Evolutionary conservation across 2,888 invertebrate species (phyloP).

Genomic region (Leptinotarsa juncta): DNA sequence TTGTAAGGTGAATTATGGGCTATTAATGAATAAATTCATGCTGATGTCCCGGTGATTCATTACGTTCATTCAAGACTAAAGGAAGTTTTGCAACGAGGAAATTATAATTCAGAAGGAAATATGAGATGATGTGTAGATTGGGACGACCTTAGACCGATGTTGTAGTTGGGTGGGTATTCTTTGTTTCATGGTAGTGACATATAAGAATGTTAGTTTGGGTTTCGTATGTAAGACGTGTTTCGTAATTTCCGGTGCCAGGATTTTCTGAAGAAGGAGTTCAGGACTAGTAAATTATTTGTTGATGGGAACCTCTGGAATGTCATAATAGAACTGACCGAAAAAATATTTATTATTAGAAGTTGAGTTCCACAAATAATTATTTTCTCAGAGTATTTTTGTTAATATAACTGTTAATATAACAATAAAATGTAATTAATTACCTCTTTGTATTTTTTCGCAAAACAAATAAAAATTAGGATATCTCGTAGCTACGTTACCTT

Average conservation of each 20-base stretch:
- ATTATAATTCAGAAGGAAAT: slow-evolving; percentile 19
- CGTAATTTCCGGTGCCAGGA: not conserved
- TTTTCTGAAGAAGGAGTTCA: too few relatives aligned
- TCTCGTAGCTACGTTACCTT: too few relatives aligned
- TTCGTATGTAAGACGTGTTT: not conserved
- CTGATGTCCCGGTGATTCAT: slow-evolving; percentile 10
- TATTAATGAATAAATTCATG: slow-evolving; percentile 12
- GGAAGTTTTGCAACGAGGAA: slow-evolving; percentile 16
- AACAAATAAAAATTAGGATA: too few relatives aligned
- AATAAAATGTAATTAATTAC: too few relatives aligned
- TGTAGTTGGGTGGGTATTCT: slow-evolving; percentile 8
- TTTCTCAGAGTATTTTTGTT: too few relatives aligned
- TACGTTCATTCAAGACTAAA: slow-evolving; percentile 17
- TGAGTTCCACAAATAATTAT: too few relatives aligned
- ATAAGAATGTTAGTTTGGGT: not conserved
- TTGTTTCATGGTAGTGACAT: not conserved
- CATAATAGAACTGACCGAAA: too few relatives aligned
- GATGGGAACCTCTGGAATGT: too few relatives aligned
- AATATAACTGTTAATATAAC: too few relatives aligned
- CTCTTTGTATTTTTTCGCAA: too few relatives aligned
- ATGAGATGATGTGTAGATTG: slow-evolving; percentile 17
- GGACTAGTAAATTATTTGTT: too few relatives aligned
- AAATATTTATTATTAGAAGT: too few relatives aligned
- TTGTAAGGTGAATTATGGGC: slow-evolving; percentile 17
- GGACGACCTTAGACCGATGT: slow-evolving; percentile 1